Conservation (phyloP, 2,797 vertebrate species). For the Mormyrops attenuatus region DNA sequence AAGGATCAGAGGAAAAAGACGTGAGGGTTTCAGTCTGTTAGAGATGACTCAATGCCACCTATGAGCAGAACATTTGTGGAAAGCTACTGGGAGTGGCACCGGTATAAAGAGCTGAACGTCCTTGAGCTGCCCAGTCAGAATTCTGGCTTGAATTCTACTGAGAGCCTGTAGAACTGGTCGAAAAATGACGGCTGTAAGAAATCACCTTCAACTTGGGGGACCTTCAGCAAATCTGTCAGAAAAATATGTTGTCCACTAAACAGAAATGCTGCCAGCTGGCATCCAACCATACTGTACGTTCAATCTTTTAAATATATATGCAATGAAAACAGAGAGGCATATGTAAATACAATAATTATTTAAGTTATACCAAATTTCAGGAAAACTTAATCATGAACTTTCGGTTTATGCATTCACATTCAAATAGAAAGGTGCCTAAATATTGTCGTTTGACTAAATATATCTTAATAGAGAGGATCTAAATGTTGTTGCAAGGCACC, state of each 20-base stretch:
- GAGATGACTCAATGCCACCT: neutral
- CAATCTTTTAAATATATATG: neutral
- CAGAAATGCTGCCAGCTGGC: neutral
- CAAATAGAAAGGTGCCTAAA: neutral
- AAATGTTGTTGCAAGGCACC: neutral
- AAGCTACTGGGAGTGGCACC: neutral
- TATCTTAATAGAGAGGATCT: neutral
- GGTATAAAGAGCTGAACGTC: neutral
- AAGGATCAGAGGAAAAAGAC: neutral
- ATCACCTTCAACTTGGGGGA: neutral
- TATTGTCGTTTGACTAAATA: neutral
- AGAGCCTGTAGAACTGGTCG: neutral
- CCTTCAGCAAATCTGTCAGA: neutral
- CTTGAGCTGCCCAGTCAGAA: neutral
- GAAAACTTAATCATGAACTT: neutral
- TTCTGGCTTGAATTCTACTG: neutral
- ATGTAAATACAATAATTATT: neutral
- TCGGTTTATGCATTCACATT: neutral
- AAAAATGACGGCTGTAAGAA: neutral
- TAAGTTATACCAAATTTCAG: neutral
- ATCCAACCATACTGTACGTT: neutral
- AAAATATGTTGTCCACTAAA: neutral
- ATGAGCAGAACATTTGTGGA: neutral
- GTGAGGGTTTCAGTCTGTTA: neutral
- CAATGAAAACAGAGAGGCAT: neutral